phyloP scores from a whole-genome alignment of 2,888 invertebrate genomes.

The Diabrotica balteata region DNA sequence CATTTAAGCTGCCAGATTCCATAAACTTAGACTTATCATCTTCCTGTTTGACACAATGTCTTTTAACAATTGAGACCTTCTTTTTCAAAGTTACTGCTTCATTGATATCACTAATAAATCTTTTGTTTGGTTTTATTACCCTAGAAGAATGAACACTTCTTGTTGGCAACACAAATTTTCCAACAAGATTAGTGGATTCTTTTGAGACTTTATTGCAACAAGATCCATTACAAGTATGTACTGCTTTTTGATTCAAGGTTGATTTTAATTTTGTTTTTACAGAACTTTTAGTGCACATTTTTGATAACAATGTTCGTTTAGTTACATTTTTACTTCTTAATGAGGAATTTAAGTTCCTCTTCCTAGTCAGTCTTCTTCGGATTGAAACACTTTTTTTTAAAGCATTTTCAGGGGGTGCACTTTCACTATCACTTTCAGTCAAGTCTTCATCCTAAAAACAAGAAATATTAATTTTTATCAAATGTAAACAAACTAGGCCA shows the following conservation, averaged over 20 bases:
- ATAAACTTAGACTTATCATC: constrained; percentile 37
- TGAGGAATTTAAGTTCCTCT: constrained; percentile 49
- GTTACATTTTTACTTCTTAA: constrained; percentile 47
- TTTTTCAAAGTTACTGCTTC: constrained; percentile 55
- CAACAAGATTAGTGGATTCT: constrained; percentile 56
- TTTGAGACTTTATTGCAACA: constrained; percentile 42
- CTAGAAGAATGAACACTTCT: constrained; percentile 86
- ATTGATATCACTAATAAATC: constrained; percentile 71
- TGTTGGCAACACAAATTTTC: constrained; percentile 79
- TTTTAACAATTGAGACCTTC: constrained; percentile 50
- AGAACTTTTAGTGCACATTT: constrained; percentile 47
- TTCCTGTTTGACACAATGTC: constrained; percentile 36
- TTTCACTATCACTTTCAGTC: constrained; percentile 61
- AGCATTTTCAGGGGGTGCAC: constrained; percentile 56
- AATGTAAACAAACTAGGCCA: too few species aligned
- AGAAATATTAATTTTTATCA: neutral
- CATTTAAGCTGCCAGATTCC: constrained; percentile 39
- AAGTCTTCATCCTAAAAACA: constrained; percentile 45
- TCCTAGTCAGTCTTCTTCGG: constrained; percentile 49
- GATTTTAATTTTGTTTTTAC: constrained; percentile 44
- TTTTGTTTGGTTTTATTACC: constrained; percentile 87
- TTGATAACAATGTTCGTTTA: constrained; percentile 50
- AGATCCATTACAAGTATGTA: constrained; percentile 39
- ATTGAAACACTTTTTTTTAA: constrained; percentile 58
- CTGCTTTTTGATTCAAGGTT: constrained; percentile 39